These are phyloP conservation scores for Maconellicoccus hirsutus DNA, from an alignment of 1,140 invertebrate genomes.

Conservation along the genomic window DNA sequence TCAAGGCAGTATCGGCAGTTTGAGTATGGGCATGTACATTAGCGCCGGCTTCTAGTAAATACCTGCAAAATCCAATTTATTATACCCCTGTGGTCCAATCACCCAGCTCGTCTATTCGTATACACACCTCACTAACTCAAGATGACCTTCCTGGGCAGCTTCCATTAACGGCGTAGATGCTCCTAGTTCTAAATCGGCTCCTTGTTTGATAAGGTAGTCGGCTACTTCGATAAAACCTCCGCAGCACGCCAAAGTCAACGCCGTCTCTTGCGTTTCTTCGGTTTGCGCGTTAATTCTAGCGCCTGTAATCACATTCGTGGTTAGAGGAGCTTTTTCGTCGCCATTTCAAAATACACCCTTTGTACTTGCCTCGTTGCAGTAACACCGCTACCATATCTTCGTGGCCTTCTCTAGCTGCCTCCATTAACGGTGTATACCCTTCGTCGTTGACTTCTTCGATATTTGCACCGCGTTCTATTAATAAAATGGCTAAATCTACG, in stretches of 20 bases:
- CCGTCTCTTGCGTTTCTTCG: slow-evolving; percentile 96
- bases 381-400: slow-evolving; percentile 95
- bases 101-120: too few species aligned
- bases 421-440: slow-evolving; percentile 99
- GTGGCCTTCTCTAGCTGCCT: slow-evolving; percentile 94
- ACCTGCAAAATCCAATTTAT: slow-evolving; percentile 38
- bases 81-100: too few species aligned
- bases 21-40: slow-evolving; percentile 87
- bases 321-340: too few species aligned
- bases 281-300: slow-evolving; percentile 97
- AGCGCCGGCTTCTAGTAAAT: slow-evolving; percentile 70
- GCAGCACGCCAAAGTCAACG: slow-evolving; percentile 90
- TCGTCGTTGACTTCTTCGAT: slow-evolving; percentile 99
- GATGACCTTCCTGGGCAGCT: slow-evolving; percentile 91
- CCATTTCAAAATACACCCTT: background rate
- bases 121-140: slow-evolving; percentile 70
- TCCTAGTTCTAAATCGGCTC: slow-evolving; percentile 89
- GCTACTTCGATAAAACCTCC: slow-evolving; percentile 96
- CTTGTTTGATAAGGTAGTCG: slow-evolving; percentile 88
- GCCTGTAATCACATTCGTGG: slow-evolving; percentile 39
- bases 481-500: slow-evolving; percentile 85
- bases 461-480: slow-evolving; percentile 93
- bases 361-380: slow-evolving; percentile 63
- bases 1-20: slow-evolving; percentile 92
- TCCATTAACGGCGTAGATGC: slow-evolving; percentile 97